Percentiles rank a stretch among this genome's conserved stretches.
phyloP scores from a whole-genome alignment of 2,888 invertebrate species.

The Drosophila silvestris region DNA sequence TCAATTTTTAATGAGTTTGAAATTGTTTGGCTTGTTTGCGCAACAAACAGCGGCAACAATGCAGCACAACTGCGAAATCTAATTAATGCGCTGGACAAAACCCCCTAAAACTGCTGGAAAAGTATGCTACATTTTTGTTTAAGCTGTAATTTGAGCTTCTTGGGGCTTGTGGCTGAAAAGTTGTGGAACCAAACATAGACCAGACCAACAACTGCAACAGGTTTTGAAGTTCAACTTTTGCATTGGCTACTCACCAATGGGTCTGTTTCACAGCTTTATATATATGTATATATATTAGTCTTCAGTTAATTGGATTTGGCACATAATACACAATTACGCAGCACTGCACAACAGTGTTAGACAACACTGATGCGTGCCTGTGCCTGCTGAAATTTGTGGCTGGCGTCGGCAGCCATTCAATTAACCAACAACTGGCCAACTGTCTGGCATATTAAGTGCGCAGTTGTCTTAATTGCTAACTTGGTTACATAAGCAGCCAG shows the following conservation, averaged over 20 bases:
- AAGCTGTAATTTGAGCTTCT: constrained; percentile 4
- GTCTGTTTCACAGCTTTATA: not conserved
- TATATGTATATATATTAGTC: no score
- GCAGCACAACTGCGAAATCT: constrained; percentile 26
- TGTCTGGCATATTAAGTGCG: constrained; percentile 51
- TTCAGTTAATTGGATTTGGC: not conserved
- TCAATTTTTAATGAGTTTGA: constrained; percentile 83
- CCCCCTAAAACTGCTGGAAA: constrained; percentile 21
- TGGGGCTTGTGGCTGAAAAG: not conserved
- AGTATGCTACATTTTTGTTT: constrained; percentile 14
- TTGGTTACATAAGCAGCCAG: constrained; percentile 42
- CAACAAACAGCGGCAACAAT: constrained; percentile 9
- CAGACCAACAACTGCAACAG: not conserved
- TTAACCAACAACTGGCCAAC: constrained; percentile 47
- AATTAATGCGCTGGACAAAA: constrained; percentile 36
- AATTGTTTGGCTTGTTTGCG: constrained; percentile 70
- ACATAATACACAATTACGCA: constrained; percentile 11
- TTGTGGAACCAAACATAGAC: not conserved
- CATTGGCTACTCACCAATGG: not conserved
- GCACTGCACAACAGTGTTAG: constrained; percentile 9
- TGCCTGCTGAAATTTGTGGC: constrained; percentile 14
- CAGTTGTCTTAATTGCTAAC: constrained; percentile 62
- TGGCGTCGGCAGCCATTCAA: constrained; percentile 36
- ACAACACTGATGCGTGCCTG: constrained; percentile 2
- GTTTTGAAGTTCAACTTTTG: not conserved